These are phyloP conservation scores for Hephaestus fuliginosus DNA, from an alignment of 2,797 vertebrate species.

Conservation along the genomic window DNA sequence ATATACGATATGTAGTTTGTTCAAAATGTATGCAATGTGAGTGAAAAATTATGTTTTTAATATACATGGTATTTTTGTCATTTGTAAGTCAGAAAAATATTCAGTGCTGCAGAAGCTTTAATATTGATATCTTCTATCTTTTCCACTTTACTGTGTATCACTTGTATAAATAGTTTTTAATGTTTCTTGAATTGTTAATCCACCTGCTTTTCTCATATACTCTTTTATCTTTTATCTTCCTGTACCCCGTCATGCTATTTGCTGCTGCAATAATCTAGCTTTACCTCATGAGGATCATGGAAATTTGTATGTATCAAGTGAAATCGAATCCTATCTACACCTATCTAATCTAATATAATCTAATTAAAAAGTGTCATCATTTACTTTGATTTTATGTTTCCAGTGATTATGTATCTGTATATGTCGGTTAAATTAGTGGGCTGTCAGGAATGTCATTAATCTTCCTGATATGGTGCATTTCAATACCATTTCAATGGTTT, in stretches of 20 bases:
- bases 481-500: slow-evolving; percentile 33
- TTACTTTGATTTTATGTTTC: slow-evolving; percentile 12
- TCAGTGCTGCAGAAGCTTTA: neutral
- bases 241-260: neutral
- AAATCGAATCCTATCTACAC: neutral
- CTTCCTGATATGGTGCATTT: slow-evolving; percentile 3
- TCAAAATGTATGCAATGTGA: neutral
- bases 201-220: neutral
- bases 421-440: slow-evolving; percentile 11
- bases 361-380: slow-evolving; percentile 18
- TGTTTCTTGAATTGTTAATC: neutral
- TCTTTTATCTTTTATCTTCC: neutral
- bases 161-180: neutral
- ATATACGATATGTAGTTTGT: neutral
- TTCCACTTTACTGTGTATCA: neutral
- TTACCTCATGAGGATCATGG: neutral
- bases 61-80: no score
- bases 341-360: neutral
- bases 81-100: neutral
- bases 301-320: neutral
- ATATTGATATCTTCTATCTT: neutral
- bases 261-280: neutral
- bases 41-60: neutral
- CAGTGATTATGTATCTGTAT: slow-evolving; percentile 6
- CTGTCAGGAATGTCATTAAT: slow-evolving; percentile 10